phyloP scores from a whole-genome alignment of 2,113 vertebrate genomes.

The Tachysurus vachellii region DNA sequence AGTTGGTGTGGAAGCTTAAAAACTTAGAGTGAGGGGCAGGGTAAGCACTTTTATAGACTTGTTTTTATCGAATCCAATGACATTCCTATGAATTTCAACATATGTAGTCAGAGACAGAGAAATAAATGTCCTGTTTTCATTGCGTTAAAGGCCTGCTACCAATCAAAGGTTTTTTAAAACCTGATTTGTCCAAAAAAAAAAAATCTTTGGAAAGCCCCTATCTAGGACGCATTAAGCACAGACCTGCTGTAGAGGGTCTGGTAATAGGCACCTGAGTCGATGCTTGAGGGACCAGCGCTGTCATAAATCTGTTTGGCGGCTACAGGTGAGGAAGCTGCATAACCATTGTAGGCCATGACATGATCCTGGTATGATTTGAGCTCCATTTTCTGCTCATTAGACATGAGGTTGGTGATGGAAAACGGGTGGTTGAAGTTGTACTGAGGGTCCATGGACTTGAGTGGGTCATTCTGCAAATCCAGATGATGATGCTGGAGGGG shows the following conservation, averaged over 20 bases:
- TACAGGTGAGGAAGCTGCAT: constrained; percentile 66
- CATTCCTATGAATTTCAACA: neutral
- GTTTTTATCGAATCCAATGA: neutral
- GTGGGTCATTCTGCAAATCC: constrained; percentile 81
- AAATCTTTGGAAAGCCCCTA: neutral
- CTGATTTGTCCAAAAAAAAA: neutral
- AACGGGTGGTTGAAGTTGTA: constrained; percentile 94
- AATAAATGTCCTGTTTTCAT: neutral
- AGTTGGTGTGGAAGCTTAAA: neutral
- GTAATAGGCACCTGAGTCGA: constrained; percentile 83
- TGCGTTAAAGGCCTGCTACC: neutral
- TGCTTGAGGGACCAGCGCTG: constrained; percentile 66
- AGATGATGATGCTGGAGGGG: constrained; percentile 80
- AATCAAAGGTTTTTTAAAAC: neutral
- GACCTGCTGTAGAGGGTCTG: constrained; percentile 88
- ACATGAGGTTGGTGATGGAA: constrained; percentile 92
- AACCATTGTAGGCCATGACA: constrained; percentile 78
- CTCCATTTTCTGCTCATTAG: constrained; percentile 85
- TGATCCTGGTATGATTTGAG: constrained; percentile 83
- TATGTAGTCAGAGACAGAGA: neutral
- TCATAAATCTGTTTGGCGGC: constrained; percentile 79
- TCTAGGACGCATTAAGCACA: constrained; percentile 82
- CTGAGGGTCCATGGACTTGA: constrained; percentile 85
- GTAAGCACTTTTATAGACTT: neutral
- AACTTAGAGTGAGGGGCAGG: neutral